These are phyloP conservation scores for Clarias laeviceps DNA, from an alignment of 2,797 vertebrate genomes.

Conservation along the genomic window DNA sequence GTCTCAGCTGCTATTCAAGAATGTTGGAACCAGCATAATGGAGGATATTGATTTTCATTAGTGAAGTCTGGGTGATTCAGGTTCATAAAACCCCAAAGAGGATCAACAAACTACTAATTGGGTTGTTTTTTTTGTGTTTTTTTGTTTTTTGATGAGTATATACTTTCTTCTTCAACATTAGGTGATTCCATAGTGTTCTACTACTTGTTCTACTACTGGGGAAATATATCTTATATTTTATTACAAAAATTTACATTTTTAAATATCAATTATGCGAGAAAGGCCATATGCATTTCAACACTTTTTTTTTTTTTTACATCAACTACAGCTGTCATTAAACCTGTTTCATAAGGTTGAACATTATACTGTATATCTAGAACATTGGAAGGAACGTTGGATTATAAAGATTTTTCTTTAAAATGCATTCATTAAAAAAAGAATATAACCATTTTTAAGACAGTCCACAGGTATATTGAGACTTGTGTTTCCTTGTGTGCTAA, in stretches of 20 bases:
- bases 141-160: too few relatives aligned
- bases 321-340: background rate
- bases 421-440: background rate
- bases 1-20: too few relatives aligned
- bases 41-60: too few relatives aligned
- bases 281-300: background rate
- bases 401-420: background rate
- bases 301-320: background rate
- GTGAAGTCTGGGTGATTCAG: too few relatives aligned
- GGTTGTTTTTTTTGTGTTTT: too few relatives aligned
- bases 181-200: too few relatives aligned
- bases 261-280: background rate
- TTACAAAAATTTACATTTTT: background rate
- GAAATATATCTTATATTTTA: background rate
- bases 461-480: background rate
- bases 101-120: too few relatives aligned
- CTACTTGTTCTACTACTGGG: too few relatives aligned
- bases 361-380: background rate
- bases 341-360: background rate
- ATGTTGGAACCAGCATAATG: too few relatives aligned
- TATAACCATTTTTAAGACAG: background rate
- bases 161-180: too few relatives aligned
- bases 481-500: background rate
- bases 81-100: too few relatives aligned
- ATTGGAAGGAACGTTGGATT: background rate